Base-by-base conservation (phyloP, 2,888 invertebrate species). In the Xylophagus ater region DNA sequence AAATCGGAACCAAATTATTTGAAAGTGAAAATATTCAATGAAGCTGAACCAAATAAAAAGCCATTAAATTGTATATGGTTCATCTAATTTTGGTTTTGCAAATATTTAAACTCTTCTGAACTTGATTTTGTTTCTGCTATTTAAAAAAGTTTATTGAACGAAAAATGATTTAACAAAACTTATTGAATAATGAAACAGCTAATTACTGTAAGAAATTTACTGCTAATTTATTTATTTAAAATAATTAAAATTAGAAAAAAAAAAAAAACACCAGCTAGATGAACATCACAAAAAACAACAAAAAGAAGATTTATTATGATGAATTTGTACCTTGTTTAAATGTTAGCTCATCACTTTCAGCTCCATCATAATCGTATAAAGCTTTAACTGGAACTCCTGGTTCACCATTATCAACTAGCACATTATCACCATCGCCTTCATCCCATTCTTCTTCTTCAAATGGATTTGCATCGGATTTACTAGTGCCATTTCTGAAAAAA, bases 301-400 rank as follows among this genome's bases (percentile, higher is more conserved):
- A 7, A 4, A 19, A n/a, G 31, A 18, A 28, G 17, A 14, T 13
- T n/a, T 7, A 12, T 19, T 14, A 10, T 10, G n/a, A 26, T 10
- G 26, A 15, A 18, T 6, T 34, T 15, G 29, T 60, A 92, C 96
- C 96, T 75, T 87, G 87, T 67, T 90, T 81, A 67, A 97, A 96
- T 66, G 83, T 87, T 38, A 97, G 78, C 67, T 97, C 97, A 66
- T 97, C 97, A 53, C 85, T 88, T 73, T 97, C 97, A 2, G 93
- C 90, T 48, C 93, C 94, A 49, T 86, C 88, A 59, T 97, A 97
- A 68, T 96, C 93, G 65, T 96, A 97, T 23, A 97, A 71, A 29
- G 96, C 97, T 54, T 87, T 78, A 34, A 96, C 94, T 23, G 90
- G 88, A 54, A 93, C 82, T 30, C 93, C 93, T 10, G 90, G 89